Evolutionary conservation across 2,113 vertebrate genomes (phyloP), one percentile per base, ranked within the genome.

Genomic region (Corvus moneduloides): DNA sequence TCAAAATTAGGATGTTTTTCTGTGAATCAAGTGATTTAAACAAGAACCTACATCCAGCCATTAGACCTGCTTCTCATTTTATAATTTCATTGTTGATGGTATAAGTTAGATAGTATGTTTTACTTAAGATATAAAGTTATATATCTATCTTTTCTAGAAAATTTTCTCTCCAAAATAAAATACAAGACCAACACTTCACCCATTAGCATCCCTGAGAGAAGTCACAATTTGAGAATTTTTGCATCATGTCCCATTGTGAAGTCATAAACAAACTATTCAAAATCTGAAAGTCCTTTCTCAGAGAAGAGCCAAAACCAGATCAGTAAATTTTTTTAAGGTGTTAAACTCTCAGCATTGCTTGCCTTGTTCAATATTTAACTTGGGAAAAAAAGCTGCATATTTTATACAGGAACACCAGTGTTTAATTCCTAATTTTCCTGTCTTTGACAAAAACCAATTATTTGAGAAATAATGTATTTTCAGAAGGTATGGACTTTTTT

Each of bases 381-480:
- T 46, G 19, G 11, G 1, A 13, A 41, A n/a, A 66, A 41, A 30
- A 11, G 0, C 1, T 28, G 6, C 8, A 26, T 49, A 8, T 63
- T 63, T 78, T 58, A 21, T 37, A 22, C 8, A 54, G 32, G 7
- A 66, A 56, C 1, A 11, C 6, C 7, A 11, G 7, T 46, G 18
- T 26, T 93, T 33, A 41, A 85, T 27, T 77, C 35, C 62, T 16
- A 61, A 59, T 71, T 55, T 84, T 72, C 21, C 10, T 58, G 30
- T 48, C 22, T 49, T 61, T 69, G n/a, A 44, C 2, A 63, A 76
- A 64, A 71, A 7, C 0, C 26, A 55, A 21, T 58, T 46, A n/a
- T 68, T 59, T 13, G 4, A 35, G 28, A 83, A 83, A 35, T 9
- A 52, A 37, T 26, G 13, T 18, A 19, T 71, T 74, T 64, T 64